Evolutionary conservation across 2,888 invertebrate species (phyloP).

Genomic region (Drepanosiphum platanoidis): DNA sequence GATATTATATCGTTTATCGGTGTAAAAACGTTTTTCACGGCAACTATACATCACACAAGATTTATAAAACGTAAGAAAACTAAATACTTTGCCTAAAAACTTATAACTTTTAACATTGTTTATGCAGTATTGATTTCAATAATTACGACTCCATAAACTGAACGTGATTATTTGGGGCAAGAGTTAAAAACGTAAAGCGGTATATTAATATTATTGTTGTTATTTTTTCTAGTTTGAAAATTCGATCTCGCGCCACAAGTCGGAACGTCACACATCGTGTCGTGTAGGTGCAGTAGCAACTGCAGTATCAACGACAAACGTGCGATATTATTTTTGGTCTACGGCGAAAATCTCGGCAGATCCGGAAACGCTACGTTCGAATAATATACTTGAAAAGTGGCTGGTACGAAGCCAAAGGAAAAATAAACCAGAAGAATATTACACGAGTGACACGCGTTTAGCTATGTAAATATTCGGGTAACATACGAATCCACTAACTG

Average conservation of each 20-base stretch:
- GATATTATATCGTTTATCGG: not conserved
- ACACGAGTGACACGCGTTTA: conserved; percentile 56
- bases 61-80: too few species aligned
- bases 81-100: too few species aligned
- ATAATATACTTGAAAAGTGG: conserved; percentile 37
- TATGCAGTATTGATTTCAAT: too few species aligned
- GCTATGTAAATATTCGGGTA: conserved; percentile 59
- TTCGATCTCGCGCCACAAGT: too few species aligned
- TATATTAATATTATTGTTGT: too few species aligned
- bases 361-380: conserved; percentile 8
- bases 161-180: too few species aligned
- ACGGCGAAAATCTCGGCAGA: not conserved
- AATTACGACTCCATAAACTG: too few species aligned
- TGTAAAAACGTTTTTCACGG: too few species aligned
- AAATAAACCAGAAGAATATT: conserved; percentile 50
- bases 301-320: not conserved
- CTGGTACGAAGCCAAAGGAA: conserved; percentile 57
- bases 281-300: not conserved
- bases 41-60: too few species aligned
- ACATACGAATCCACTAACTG: conserved; percentile 50
- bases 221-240: too few species aligned
- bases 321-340: not conserved
- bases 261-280: not conserved
- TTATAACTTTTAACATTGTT: too few species aligned
- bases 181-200: too few species aligned